A percentile compares a stretch with the other conserved stretches of the same genome.
phyloP scores from a whole-genome alignment of 2,113 vertebrate species.

The Rhineura floridana region DNA sequence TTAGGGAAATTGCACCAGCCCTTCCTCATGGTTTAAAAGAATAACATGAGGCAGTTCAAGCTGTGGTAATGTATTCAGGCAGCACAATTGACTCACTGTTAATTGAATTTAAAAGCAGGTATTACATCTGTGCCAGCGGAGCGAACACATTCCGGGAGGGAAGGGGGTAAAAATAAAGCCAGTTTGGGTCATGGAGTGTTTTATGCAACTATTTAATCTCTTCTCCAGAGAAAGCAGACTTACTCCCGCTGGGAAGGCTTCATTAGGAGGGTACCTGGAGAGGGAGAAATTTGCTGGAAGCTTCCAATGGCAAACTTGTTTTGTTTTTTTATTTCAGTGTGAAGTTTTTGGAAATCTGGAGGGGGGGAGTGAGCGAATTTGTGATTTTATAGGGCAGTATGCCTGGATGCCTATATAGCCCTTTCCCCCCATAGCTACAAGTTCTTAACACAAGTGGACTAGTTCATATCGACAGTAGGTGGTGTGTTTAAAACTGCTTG shows the following conservation, averaged over 20 bases:
- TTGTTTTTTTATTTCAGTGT: not conserved
- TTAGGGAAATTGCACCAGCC: slow-evolving; percentile 71
- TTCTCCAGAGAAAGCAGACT: slow-evolving; percentile 42
- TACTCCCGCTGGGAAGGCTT: slow-evolving; percentile 43
- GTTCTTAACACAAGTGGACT: no score
- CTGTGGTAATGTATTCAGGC: slow-evolving; percentile 77
- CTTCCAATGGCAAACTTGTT: slow-evolving; percentile 49
- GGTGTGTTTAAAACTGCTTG: no score
- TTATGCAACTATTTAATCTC: slow-evolving; percentile 49
- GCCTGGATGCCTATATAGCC: no score
- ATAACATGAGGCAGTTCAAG: slow-evolving; percentile 63
- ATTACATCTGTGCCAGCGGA: slow-evolving; percentile 73
- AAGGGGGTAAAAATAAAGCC: slow-evolving; percentile 12
- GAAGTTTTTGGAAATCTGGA: slow-evolving; percentile 54
- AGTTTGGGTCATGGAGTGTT: slow-evolving; percentile 56
- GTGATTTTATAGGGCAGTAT: not conserved
- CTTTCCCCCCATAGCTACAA: no score
- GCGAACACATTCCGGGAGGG: slow-evolving; percentile 38
- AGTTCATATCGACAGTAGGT: no score
- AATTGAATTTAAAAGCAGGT: slow-evolving; percentile 84
- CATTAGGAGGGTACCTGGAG: slow-evolving; percentile 68
- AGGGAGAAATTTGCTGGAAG: slow-evolving; percentile 33
- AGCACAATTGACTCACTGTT: slow-evolving; percentile 73
- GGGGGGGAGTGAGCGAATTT: not conserved
- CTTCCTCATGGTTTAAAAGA: slow-evolving; percentile 41